These are phyloP conservation scores for Phaetusa simplex DNA, from an alignment of 2,113 vertebrate species.

Conservation along the genomic window DNA sequence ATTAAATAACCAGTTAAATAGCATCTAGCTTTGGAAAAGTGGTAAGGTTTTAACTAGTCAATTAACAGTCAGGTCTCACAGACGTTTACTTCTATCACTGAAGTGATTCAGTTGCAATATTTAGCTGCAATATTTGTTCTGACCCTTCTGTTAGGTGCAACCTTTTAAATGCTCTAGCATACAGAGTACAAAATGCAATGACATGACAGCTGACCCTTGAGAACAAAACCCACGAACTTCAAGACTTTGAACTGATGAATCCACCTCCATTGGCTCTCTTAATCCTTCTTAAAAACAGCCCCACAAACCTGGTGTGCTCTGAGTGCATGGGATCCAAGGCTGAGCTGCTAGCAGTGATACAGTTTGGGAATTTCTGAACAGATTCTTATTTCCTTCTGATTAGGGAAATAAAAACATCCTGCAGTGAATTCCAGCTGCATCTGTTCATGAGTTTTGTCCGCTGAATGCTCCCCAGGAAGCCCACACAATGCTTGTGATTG, in stretches of 20 bases:
- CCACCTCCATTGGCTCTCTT: neutral
- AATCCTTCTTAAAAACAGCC: neutral
- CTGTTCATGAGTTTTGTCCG: neutral
- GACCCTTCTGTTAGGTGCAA: neutral
- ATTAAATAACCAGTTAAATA: neutral
- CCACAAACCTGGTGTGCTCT: neutral
- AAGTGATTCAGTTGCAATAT: neutral
- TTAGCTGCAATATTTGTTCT: neutral
- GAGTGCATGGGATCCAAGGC: neutral
- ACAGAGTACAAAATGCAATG: neutral
- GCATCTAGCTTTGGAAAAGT: neutral
- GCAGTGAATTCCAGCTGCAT: conserved; percentile 3
- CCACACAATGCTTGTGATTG: neutral
- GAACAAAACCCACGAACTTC: neutral
- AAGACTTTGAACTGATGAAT: neutral
- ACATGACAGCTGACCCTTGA: neutral
- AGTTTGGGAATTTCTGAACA: neutral
- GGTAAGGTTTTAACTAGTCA: neutral
- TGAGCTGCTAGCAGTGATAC: neutral
- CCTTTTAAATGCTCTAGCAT: neutral
- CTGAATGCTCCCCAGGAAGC: neutral
- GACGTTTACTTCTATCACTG: neutral
- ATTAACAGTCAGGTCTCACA: neutral
- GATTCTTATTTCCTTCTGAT: neutral
- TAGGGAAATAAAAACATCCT: neutral